A percentile compares a stretch with the other conserved stretches of the same genome.
Conservation (phyloP, 2,888 invertebrate species). For the Prenolepis imparis region DNA sequence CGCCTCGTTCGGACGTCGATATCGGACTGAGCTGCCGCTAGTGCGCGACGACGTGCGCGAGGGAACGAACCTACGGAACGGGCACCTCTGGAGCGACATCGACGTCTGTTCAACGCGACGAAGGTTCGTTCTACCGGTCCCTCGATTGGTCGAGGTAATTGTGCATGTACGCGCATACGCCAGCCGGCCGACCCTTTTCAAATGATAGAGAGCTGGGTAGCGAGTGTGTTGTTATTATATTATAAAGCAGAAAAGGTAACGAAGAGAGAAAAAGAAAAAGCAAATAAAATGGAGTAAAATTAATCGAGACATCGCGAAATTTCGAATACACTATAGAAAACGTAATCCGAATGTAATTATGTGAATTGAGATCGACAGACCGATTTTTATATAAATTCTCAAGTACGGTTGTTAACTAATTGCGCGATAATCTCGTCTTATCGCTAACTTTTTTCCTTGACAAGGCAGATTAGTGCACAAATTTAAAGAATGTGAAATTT, state of each 20-base stretch:
- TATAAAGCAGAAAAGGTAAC: neutral
- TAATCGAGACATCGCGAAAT: neutral
- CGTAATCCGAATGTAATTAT: neutral
- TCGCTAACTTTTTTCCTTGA: neutral
- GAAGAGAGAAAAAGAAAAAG: neutral
- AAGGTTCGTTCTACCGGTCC: constrained; percentile 61
- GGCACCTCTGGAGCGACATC: constrained; percentile 58
- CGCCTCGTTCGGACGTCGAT: constrained; percentile 80
- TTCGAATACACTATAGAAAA: neutral
- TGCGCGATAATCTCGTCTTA: neutral
- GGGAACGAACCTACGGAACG: constrained; percentile 58
- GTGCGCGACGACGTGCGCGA: constrained; percentile 65
- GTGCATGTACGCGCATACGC: constrained; percentile 63
- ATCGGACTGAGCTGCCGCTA: constrained; percentile 78
- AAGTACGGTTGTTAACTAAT: neutral
- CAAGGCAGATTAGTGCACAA: neutral
- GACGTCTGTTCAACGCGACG: constrained; percentile 51
- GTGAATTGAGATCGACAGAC: neutral
- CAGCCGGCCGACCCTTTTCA: constrained; percentile 49
- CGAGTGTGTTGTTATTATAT: constrained; percentile 49
- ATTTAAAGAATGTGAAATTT: neutral
- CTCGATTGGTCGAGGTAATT: constrained; percentile 70
- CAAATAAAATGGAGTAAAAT: neutral
- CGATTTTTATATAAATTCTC: neutral
- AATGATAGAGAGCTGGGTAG: constrained; percentile 30